Evolutionary conservation across 2,113 vertebrate genomes (phyloP).

Genomic region (Heloderma charlesbogerti): DNA sequence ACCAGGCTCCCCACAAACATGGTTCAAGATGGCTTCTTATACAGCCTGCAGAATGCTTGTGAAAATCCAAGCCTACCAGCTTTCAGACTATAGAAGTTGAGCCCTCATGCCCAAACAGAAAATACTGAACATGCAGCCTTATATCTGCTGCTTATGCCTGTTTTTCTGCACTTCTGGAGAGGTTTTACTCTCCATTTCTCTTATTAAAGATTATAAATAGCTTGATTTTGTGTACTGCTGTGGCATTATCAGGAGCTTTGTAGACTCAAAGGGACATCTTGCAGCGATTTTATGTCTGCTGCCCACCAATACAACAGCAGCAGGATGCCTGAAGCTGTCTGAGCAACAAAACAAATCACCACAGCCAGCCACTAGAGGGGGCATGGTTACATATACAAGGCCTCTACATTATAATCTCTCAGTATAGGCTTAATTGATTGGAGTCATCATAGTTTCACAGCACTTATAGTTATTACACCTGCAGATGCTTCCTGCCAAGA

Average conservation of each 20-base stretch:
- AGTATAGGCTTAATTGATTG: constrained; percentile 1
- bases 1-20: neutral
- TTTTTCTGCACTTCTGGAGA: neutral
- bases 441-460: neutral
- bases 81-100: neutral
- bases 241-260: neutral
- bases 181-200: neutral
- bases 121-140: neutral
- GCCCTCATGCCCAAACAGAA: neutral
- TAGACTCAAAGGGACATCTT: neutral
- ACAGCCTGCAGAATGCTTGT: neutral
- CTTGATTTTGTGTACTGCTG: neutral
- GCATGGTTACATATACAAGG: constrained; percentile 1
- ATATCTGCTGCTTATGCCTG: neutral
- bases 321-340: neutral
- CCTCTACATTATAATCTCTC: neutral
- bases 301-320: neutral
- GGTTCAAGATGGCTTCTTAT: neutral
- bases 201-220: neutral
- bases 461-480: neutral
- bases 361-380: constrained; percentile 24
- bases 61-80: neutral
- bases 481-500: neutral
- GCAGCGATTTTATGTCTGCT: neutral
- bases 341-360: neutral